phyloP scores from a whole-genome alignment of 1,140 invertebrate genomes.

The Listronotus oregonensis region DNA sequence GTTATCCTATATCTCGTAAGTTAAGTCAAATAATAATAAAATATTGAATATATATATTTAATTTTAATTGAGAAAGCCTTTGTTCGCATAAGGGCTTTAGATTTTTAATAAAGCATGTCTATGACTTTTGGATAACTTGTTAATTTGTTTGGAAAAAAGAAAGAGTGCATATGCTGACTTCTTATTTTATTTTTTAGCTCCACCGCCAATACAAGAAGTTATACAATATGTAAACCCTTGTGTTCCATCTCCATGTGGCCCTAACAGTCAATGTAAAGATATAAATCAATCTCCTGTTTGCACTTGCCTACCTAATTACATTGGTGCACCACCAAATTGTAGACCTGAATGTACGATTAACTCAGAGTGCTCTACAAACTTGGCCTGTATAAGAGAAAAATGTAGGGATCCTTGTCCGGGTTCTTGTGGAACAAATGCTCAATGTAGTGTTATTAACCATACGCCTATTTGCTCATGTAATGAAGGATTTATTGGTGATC shows the following conservation, averaged over 20 bases:
- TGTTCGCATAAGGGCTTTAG: too few relatives aligned
- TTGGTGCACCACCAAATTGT: conserved; percentile 68
- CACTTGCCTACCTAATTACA: conserved; percentile 64
- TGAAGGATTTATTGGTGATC: conserved; percentile 67
- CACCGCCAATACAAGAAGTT: conserved; percentile 42
- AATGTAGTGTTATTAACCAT: conserved; percentile 67
- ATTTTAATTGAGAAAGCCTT: too few relatives aligned
- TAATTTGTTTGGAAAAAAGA: background rate
- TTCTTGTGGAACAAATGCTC: conserved; percentile 65
- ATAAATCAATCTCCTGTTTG: conserved; percentile 63
- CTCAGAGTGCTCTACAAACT: conserved; percentile 64
- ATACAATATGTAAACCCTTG: conserved; percentile 55
- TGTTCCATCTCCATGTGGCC: conserved; percentile 41
- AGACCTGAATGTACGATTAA: conserved; percentile 69
- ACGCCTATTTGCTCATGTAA: conserved; percentile 67
- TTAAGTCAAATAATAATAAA: conserved; percentile 40
- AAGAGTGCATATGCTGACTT: background rate
- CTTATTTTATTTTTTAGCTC: conserved; percentile 34
- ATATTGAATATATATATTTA: too few relatives aligned
- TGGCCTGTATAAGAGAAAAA: conserved; percentile 67
- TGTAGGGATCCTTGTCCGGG: conserved; percentile 69
- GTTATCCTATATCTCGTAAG: conserved; percentile 59
- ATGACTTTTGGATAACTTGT: background rate
- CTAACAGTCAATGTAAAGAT: conserved; percentile 66
- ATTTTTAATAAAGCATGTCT: background rate